Percentiles rank a stretch among this genome's conserved stretches.
Evolutionary conservation across 2,113 vertebrate genomes (phyloP).

Genomic region (Glareola pratincola): DNA sequence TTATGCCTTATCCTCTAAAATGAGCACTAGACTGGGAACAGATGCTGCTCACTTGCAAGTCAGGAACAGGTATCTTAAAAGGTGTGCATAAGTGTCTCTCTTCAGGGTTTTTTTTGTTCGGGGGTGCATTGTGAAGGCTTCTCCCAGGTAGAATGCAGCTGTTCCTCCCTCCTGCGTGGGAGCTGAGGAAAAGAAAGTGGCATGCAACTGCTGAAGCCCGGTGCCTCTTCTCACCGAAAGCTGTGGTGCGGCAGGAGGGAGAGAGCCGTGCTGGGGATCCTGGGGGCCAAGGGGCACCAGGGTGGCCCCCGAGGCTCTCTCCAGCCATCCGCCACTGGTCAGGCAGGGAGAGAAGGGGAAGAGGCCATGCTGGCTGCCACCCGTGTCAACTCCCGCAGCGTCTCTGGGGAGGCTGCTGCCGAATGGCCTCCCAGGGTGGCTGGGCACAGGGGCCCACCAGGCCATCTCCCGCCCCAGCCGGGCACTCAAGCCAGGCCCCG

Average conservation of each 20-base stretch:
- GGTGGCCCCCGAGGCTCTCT: rapidly evolving
- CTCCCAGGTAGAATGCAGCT: not conserved
- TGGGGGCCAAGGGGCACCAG: rapidly evolving
- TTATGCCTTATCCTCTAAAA: not conserved
- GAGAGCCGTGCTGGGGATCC: not conserved
- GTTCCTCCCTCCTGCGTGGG: not conserved
- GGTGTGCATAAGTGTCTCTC: rapidly evolving
- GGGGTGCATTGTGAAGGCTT: not conserved
- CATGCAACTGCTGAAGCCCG: rapidly evolving
- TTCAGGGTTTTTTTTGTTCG: not conserved
- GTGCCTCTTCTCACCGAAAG: not conserved
- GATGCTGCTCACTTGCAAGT: not conserved
- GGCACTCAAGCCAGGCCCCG: rapidly evolving
- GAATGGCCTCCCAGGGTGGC: rapidly evolving
- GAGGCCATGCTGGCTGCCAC: too few relatives aligned
- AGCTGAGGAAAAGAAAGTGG: not conserved
- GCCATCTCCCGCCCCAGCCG: rapidly evolving
- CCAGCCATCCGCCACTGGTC: too few relatives aligned
- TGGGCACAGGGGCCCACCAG: rapidly evolving
- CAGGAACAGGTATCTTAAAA: not conserved
- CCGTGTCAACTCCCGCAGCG: rapidly evolving
- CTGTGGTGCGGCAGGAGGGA: rapidly evolving
- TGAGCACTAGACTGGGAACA: not conserved
- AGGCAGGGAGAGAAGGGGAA: not conserved
- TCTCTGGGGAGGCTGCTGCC: not conserved